Evolutionary conservation across 1,140 invertebrate genomes (phyloP), one percentile per base, ranked within the genome.

Genomic region (Lutraria rhynchaena): DNA sequence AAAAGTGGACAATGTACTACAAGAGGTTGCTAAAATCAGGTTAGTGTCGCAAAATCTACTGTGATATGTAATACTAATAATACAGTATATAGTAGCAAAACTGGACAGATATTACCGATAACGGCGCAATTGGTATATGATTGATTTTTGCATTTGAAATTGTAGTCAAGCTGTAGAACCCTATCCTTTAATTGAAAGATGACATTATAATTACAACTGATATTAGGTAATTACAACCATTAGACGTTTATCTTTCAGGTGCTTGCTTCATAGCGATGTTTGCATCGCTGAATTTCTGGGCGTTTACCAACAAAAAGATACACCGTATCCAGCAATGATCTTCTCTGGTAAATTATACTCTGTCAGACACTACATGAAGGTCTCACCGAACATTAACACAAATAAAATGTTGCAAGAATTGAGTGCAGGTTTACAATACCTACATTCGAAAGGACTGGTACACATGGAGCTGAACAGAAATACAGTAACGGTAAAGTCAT

Each of bases 271-370:
- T 24, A 58, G 33, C 24, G 76, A 80, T 35, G 76, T 80, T 19
- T 80, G 76, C 17, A 44, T 80, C n/a, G 76, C 76, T 46, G 76
- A 80, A 60, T 70, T 80, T 24, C 46, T 69, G 4, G 76, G 76
- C 5, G 53, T 70, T n/a, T 74, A 41, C 35, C 63, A 69, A 19
- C 51, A 60, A n/a, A 35, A 19, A 31, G 76, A 80, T 5, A 44
- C 65, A 9, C 63, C 63, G 3, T 57, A 29, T 15, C 75, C 81
- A 3, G 82, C 83, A 17, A 83, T 87, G 24, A 80, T 88, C 7
- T 88, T 85, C 71, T 60, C 61, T 22, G 86, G 85, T 22, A 57
- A 82, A 24, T 69, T 87, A 60, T 46, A 44, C 17, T 86, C 87
- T 1, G 81, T 83, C 11, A 61, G 67, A 0, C 31, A 82, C 13